Percentiles rank a stretch among this genome's conserved stretches.
Conservation (phyloP, 2,888 invertebrate genomes). For the Palloptera scutellata region DNA sequence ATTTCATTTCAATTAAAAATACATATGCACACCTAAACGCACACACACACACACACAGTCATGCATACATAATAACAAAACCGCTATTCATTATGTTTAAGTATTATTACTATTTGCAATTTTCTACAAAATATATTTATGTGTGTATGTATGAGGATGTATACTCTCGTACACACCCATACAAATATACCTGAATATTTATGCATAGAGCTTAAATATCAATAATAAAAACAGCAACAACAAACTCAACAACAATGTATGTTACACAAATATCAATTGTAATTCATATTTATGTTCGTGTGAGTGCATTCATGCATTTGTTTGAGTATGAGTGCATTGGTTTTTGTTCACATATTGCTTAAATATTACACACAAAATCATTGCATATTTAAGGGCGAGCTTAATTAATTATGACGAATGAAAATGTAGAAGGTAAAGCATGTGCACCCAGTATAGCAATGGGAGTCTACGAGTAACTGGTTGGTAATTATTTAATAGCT, state of each 20-base stretch:
- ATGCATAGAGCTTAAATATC: not conserved
- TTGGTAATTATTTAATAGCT: too few relatives aligned
- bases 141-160: too few relatives aligned
- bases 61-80: slow-evolving; percentile 1
- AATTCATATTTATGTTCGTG: not conserved
- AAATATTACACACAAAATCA: not conserved
- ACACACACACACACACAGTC: not conserved
- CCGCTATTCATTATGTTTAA: slow-evolving; percentile 4
- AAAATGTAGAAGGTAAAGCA: not conserved
- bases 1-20: not conserved
- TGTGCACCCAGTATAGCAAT: not conserved
- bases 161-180: not conserved
- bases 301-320: not conserved
- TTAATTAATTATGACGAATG: slow-evolving; percentile 10
- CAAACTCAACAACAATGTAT: not conserved
- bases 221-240: not conserved
- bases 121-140: slow-evolving; percentile 5
- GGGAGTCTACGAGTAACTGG: too few relatives aligned
- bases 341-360: not conserved
- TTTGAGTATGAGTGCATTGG: not conserved
- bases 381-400: not conserved
- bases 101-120: not conserved
- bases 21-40: not conserved
- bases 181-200: not conserved
- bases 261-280: not conserved